phyloP scores from a whole-genome alignment of 2,888 invertebrate genomes.

The Sceliomorpha sp. region DNA sequence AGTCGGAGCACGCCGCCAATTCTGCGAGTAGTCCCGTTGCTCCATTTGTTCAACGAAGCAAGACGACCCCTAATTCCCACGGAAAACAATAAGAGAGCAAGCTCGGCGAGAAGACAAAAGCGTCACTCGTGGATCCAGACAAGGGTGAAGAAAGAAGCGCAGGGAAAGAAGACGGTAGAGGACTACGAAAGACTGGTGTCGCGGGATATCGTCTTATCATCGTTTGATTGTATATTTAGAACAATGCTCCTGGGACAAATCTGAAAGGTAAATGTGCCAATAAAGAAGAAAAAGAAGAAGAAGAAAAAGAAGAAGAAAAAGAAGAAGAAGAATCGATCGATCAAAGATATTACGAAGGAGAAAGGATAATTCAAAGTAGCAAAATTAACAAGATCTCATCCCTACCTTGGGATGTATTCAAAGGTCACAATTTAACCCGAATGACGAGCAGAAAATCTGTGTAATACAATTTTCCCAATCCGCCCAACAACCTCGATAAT shows the following conservation, averaged over 20 bases:
- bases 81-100: constrained; percentile 30
- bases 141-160: constrained; percentile 13
- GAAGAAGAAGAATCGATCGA: too few species aligned
- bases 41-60: constrained; percentile 29
- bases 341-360: too few species aligned
- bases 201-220: constrained; percentile 8
- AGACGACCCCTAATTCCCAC: constrained; percentile 29
- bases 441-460: constrained; percentile 26
- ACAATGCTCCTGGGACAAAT: too few species aligned
- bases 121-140: constrained; percentile 2
- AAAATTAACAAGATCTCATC: too few species aligned
- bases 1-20: constrained; percentile 21
- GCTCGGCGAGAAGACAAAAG: constrained; percentile 14
- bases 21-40: constrained; percentile 17
- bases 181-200: not conserved
- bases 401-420: too few species aligned
- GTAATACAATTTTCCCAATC: constrained; percentile 20
- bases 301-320: too few species aligned
- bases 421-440: too few species aligned
- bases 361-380: too few species aligned
- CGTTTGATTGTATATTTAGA: constrained; percentile 4
- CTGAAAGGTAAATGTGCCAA: too few species aligned
- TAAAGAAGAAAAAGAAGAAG: too few species aligned
- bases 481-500: constrained; percentile 26
- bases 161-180: constrained; percentile 1